These are phyloP conservation scores for Microctenopoma steveboyesi DNA, from an alignment of 2,797 vertebrate species.

Conservation along the genomic window DNA sequence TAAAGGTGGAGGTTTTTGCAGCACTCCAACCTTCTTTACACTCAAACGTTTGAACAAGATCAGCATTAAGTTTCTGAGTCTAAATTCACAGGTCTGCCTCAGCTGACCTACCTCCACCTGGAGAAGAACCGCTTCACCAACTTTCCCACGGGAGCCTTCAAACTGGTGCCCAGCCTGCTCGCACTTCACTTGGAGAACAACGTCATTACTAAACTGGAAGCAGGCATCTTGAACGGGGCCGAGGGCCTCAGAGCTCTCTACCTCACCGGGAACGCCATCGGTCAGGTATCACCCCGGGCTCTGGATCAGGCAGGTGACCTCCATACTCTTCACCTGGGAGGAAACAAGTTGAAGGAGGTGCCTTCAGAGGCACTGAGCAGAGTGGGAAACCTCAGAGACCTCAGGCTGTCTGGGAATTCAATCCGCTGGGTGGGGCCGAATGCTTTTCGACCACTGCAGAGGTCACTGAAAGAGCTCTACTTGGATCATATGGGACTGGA, in stretches of 20 bases:
- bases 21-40: neutral
- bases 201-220: constrained; percentile 77
- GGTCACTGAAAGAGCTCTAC: constrained; percentile 89
- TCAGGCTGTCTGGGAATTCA: constrained; percentile 87
- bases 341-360: constrained; percentile 87
- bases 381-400: constrained; percentile 81
- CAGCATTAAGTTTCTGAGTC: neutral
- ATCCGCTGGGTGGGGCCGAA: constrained; percentile 81
- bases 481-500: constrained; percentile 89
- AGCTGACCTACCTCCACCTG: constrained; percentile 91
- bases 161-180: constrained; percentile 86
- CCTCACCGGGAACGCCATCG: constrained; percentile 86
- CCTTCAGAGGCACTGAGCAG: constrained; percentile 84
- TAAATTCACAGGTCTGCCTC: constrained; percentile 77
- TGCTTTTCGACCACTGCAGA: constrained; percentile 82
- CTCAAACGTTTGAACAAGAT: neutral
- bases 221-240: constrained; percentile 75
- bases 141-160: constrained; percentile 85
- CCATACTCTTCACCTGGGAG: constrained; percentile 88
- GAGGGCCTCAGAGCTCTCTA: constrained; percentile 86
- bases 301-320: constrained; percentile 83
- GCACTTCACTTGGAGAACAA: constrained; percentile 92
- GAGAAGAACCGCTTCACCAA: constrained; percentile 87
- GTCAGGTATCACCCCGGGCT: constrained; percentile 71
- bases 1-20: constrained; percentile 68